These are phyloP conservation scores for Campoplex nolae DNA, from an alignment of 2,888 invertebrate genomes.

Conservation along the genomic window DNA sequence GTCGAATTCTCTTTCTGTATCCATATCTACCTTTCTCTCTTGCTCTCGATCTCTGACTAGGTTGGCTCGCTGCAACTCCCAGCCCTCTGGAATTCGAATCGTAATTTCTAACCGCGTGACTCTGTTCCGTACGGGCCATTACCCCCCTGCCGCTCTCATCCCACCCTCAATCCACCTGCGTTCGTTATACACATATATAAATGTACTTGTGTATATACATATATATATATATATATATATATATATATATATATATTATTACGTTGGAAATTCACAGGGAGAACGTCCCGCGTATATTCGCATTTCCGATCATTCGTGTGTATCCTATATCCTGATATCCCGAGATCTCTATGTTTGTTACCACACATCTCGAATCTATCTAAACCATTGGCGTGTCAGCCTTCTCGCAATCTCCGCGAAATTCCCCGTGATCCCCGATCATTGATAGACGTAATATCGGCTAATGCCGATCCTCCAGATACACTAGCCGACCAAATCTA, in stretches of 20 bases:
- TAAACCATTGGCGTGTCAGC: slow-evolving; percentile 12
- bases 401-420: slow-evolving; percentile 56
- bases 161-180: slow-evolving; percentile 9
- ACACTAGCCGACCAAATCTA: slow-evolving; percentile 13
- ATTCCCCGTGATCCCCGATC: slow-evolving; percentile 39
- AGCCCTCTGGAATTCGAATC: slow-evolving; percentile 81
- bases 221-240: background rate
- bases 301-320: slow-evolving; percentile 65
- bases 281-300: slow-evolving; percentile 65
- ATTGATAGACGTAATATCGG: slow-evolving; percentile 36
- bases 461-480: slow-evolving; percentile 39
- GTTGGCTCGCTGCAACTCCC: slow-evolving; percentile 63
- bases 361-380: slow-evolving; percentile 5
- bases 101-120: slow-evolving; percentile 82
- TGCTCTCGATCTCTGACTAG: slow-evolving; percentile 10
- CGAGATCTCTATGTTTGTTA: slow-evolving; percentile 2
- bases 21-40: slow-evolving; percentile 2
- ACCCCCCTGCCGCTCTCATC: slow-evolving; percentile 58
- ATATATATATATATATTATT: background rate
- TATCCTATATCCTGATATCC: slow-evolving; percentile 15
- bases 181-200: background rate
- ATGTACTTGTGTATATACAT: background rate
- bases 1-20: slow-evolving; percentile 41
- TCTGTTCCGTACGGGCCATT: slow-evolving; percentile 78
- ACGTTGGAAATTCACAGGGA: slow-evolving; percentile 63